phyloP scores from a whole-genome alignment of 2,888 invertebrate species.

The Caenorhabditis panamensis region DNA sequence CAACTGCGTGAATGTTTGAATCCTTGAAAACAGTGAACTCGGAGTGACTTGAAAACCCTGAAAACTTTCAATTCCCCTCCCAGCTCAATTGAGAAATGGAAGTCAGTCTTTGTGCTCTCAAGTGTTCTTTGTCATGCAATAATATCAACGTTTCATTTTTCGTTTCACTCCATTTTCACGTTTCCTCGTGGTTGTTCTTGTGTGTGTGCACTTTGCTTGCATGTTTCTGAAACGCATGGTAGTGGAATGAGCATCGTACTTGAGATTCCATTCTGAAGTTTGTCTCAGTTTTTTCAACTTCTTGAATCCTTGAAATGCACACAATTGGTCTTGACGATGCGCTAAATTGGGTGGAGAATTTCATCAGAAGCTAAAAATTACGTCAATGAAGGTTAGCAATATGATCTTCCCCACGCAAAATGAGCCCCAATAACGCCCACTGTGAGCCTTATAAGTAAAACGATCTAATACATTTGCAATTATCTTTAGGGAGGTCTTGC shows the following conservation, averaged over 20 bases:
- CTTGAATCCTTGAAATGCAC: too few species aligned
- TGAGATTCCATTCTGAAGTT: not conserved
- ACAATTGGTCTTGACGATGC: too few species aligned
- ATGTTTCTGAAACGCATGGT: not conserved
- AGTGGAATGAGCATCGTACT: not conserved
- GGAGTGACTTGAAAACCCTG: not conserved
- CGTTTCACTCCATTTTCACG: not conserved
- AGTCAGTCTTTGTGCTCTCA: constrained; percentile 2
- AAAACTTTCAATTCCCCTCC: too few species aligned
- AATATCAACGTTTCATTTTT: not conserved
- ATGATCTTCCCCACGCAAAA: not conserved
- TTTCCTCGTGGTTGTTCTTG: not conserved
- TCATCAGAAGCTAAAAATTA: too few species aligned
- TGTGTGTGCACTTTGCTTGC: not conserved
- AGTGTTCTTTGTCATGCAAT: constrained; percentile 14
- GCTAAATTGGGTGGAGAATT: too few species aligned
- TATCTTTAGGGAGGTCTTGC: too few species aligned
- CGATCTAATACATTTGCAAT: too few species aligned
- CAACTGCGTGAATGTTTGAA: not conserved
- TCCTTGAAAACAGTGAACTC: constrained; percentile 20
- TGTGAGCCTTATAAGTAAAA: too few species aligned
- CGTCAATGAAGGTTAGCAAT: too few species aligned
- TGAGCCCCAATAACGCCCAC: not conserved
- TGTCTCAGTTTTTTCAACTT: too few species aligned
- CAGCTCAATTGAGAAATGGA: not conserved